phyloP scores from a whole-genome alignment of 2,888 invertebrate genomes.

The Caenorhabditis afra region DNA sequence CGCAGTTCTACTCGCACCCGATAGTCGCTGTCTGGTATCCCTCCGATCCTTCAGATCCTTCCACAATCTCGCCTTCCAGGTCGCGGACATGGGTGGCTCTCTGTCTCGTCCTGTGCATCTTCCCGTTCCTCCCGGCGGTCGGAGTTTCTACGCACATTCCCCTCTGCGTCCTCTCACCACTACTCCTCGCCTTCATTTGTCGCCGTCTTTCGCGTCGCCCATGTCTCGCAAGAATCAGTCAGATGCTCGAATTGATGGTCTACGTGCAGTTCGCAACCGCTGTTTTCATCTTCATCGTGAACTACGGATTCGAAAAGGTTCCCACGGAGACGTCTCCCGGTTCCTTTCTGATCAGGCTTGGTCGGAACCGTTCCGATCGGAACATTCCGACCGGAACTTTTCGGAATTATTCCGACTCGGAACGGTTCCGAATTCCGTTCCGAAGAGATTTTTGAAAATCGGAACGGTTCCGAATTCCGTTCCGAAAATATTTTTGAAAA shows the following conservation, averaged over 20 bases:
- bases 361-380: too few species aligned
- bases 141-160: constrained; percentile 84
- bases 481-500: too few species aligned
- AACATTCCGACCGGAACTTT: too few species aligned
- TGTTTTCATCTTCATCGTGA: constrained; percentile 34
- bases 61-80: constrained; percentile 44
- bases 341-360: too few species aligned
- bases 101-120: constrained; percentile 82
- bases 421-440: too few species aligned
- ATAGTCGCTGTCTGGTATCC: constrained; percentile 20
- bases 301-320: constrained; percentile 52
- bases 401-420: too few species aligned
- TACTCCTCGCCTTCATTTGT: constrained; percentile 30
- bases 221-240: constrained; percentile 8
- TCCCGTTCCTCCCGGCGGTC: constrained; percentile 89
- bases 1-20: constrained; percentile 35
- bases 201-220: constrained; percentile 6
- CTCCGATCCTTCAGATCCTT: neutral
- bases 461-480: too few species aligned
- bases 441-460: too few species aligned
- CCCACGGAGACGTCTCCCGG: too few species aligned
- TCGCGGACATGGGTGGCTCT: constrained; percentile 59
- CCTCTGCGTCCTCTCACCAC: constrained; percentile 65
- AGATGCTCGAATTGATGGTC: constrained; percentile 18
- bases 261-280: constrained; percentile 8